phyloP scores from a whole-genome alignment of 2,888 invertebrate species.

The Lycia hirtaria region DNA sequence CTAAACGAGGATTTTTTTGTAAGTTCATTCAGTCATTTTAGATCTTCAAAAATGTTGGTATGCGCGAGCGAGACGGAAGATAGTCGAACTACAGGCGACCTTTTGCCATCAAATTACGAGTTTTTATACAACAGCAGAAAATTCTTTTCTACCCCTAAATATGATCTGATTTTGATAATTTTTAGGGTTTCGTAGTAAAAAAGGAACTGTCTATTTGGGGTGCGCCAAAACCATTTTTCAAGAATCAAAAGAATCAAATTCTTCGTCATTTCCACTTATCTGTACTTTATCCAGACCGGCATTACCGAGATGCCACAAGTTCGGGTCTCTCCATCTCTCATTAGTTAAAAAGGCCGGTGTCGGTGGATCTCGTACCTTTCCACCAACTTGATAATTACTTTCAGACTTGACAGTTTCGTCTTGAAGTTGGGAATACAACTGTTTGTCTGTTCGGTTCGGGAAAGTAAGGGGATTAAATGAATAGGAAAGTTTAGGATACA shows the following conservation, averaged over 20 bases:
- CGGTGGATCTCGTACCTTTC: conserved; percentile 19
- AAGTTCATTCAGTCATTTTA: no score
- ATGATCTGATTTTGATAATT: no score
- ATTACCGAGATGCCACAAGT: conserved; percentile 9
- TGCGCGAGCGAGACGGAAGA: no score
- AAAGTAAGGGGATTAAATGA: conserved; percentile 7
- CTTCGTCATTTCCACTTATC: background rate
- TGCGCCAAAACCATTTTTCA: no score
- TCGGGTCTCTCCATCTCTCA: conserved; percentile 20
- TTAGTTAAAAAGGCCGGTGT: conserved; percentile 27
- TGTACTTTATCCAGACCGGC: conserved; percentile 10
- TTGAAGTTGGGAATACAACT: conserved; percentile 17
- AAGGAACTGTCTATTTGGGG: no score
- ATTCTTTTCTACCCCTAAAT: no score
- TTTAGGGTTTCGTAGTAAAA: no score
- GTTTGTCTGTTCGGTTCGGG: conserved; percentile 8
- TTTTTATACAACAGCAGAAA: no score
- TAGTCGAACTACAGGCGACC: no score
- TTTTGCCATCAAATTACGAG: no score
- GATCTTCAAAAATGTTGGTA: no score
- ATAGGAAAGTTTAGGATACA: background rate
- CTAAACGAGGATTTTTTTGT: no score
- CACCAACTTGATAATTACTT: conserved; percentile 33
- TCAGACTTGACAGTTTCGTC: conserved; percentile 24
- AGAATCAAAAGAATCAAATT: background rate